Evolutionary conservation across 1,140 invertebrate species (phyloP), one percentile per base, ranked within the genome.

Genomic region (Dryas iulia): DNA sequence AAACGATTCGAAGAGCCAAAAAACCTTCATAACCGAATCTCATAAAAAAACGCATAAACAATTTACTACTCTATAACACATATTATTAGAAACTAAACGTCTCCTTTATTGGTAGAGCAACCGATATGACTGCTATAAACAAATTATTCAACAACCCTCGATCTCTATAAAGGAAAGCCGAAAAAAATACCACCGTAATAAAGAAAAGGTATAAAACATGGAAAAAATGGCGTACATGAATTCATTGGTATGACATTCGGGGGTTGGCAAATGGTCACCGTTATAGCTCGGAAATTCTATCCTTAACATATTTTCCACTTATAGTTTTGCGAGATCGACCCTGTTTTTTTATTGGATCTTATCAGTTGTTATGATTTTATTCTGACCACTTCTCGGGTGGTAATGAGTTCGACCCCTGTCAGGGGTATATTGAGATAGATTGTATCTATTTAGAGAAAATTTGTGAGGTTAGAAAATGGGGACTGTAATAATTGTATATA

Each of bases 201-300:
- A 88, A 90, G 83, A 88, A 89, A 83, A 63, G 84, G 85, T 83
- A 91, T 91, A 91, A 89, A 89, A 72, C 80, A 81, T 69, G 76
- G 76, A 81, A 89, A 91, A 91, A 91, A 89, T 78, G 76, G 79
- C 76, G 62, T 73, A 78, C 86, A 90, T 91, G 89, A 90, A 90
- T 91, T 91, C 89, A 91, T 91, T 79, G 87, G 82, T 91, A 90
- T 91, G 89, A 91, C 89, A 87, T 90, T 89, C 81, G 84, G 84
- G 84, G 77, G 75, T 85, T 81, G 74, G 58, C 73, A 77, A 88
- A 89, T 84, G 85, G 82, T 81, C 84, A 83, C 86, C 78, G 78
- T 83, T 89, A 88, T 87, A 73, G 83, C 82, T 70, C 67, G 72
- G 72, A 80, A 83, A 78, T 84, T 88, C 76, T 81, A 77, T 76